phyloP scores from a whole-genome alignment of 2,888 invertebrate species.

The Nomada fabriciana region DNA sequence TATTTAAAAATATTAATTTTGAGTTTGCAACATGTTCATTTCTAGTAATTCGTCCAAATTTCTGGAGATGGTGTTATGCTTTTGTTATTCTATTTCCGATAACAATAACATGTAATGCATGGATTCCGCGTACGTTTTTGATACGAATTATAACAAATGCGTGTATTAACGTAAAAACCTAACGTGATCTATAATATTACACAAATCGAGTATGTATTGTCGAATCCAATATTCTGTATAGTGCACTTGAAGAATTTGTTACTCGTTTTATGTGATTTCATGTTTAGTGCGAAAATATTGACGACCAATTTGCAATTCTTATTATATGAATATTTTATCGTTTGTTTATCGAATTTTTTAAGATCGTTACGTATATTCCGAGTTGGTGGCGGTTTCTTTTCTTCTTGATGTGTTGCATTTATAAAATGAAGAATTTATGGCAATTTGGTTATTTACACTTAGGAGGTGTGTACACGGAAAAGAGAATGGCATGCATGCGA shows the following conservation, averaged over 20 bases:
- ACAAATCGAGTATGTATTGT: background rate
- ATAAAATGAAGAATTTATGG: background rate
- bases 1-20: background rate
- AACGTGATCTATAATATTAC: background rate
- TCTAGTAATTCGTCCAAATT: background rate
- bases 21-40: background rate
- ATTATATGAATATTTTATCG: background rate
- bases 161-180: background rate
- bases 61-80: constrained; percentile 22
- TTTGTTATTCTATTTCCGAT: constrained; percentile 25
- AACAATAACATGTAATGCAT: too few relatives aligned
- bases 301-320: background rate
- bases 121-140: constrained; percentile 4
- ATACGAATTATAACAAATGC: background rate
- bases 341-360: background rate
- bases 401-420: background rate
- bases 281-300: background rate
- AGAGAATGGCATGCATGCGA: constrained; percentile 18
- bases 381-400: background rate
- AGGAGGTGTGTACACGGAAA: background rate
- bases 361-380: background rate
- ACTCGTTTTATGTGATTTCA: background rate
- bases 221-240: constrained; percentile 4
- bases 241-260: background rate
- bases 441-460: background rate